Conservation (phyloP, 2,797 vertebrate genomes). For the Valencia hispanica region DNA sequence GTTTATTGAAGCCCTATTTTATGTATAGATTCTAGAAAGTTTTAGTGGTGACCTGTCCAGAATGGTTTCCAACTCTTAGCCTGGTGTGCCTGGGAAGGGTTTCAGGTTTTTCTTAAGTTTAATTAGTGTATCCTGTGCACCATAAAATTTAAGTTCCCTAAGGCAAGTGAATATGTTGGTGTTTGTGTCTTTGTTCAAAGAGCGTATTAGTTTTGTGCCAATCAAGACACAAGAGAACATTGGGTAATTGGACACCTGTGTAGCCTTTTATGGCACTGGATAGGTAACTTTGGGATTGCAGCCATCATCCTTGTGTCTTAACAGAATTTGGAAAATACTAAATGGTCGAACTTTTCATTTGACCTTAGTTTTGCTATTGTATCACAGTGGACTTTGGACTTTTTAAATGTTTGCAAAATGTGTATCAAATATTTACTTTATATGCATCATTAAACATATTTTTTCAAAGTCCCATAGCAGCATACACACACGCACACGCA, state of each 20-base stretch:
- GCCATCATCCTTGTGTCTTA: slow-evolving; percentile 25
- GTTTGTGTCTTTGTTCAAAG: slow-evolving; percentile 22
- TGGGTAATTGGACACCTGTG: slow-evolving; percentile 62
- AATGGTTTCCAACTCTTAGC: too few species aligned
- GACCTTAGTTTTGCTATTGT: background rate
- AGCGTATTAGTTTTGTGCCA: slow-evolving; percentile 48
- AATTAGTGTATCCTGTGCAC: background rate
- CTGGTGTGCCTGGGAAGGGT: too few species aligned
- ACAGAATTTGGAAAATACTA: background rate
- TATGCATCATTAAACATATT: background rate
- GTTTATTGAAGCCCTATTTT: too few species aligned
- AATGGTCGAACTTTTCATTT: background rate
- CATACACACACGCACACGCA: background rate
- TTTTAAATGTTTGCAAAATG: background rate
- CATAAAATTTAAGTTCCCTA: background rate
- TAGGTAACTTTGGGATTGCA: slow-evolving; percentile 51
- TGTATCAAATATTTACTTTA: background rate
- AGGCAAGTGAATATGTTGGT: background rate
- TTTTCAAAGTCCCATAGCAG: background rate
- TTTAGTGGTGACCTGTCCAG: too few species aligned
- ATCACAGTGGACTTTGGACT: background rate
- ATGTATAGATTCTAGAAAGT: too few species aligned
- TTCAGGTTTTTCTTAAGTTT: too few species aligned
- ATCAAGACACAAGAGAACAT: slow-evolving; percentile 44
- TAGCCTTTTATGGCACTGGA: slow-evolving; percentile 51